Evolutionary conservation across 2,888 invertebrate genomes (phyloP), one percentile per base, ranked within the genome.

Genomic region (Zaprionus obscuricornis): DNA sequence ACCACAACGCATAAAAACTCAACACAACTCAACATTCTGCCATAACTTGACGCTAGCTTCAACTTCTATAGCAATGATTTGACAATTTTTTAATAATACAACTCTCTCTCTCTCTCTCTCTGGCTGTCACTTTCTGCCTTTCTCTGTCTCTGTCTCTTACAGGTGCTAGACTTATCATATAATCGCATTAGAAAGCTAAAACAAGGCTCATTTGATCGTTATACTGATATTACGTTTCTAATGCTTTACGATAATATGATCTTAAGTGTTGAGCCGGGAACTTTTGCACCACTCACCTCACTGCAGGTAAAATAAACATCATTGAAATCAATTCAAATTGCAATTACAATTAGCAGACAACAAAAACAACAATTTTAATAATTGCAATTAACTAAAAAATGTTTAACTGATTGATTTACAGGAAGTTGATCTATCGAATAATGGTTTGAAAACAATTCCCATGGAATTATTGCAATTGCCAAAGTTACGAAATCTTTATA

Each of bases 401-500:
- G 7, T 22, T 33, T 33, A 49, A 46, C 8, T 33, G 17, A 36
- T 16, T 36, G 33, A 34, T 60, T 18, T 31, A 52, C 74, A 90
- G 90, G 90, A 90, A 83, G 87, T 90, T 14, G 90, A 90, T 85
- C 82, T 90, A 45, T 90, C 90, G 24, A 89, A 87, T 71, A 90
- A 90, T 87, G 89, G 85, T 8, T 75, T 90, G 2, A 73, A 85
- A 47, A 88, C 88, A 24, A 89, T 90, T 68, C 90, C 90, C 42
- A 47, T 87, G 66, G 90, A 90, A 57, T 63, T 90, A 40, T 87
- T 94, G 37, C 91, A 92, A 54, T 77, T 94, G 65, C 92, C 93
- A 0, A 91, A 91, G 0, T 85, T 95, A 55, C 90, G 93, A 46
- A 94, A 93, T 84, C 88, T 95, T 16, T 93, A 93, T 77, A 90